Base-by-base conservation (phyloP, 2,888 invertebrate species). In the Ochropleura plecta region DNA sequence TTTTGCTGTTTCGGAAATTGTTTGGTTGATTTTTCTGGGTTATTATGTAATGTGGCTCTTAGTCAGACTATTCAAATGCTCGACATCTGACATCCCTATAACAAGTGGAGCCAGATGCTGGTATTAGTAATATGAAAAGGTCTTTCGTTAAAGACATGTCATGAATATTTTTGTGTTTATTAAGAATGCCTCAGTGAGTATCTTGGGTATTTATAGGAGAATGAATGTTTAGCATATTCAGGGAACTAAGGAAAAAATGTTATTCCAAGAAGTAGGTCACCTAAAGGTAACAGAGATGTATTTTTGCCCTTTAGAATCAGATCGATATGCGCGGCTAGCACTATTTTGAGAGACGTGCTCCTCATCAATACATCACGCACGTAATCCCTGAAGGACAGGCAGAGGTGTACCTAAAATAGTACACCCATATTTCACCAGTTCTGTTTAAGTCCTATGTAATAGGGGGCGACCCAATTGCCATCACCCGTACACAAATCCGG, bases 151-250 rank as follows among this genome's bases (percentile, higher is more conserved):
- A 16, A 59, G 18, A 49, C 49, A 57, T 44, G 40, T 10, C n/a
- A 64, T 76, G 14, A 59, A 78, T 71, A 76, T 72, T 16, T 49
- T 53, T 71, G 51, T 20, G 8, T 70, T 46, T 78, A 40, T 46
- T 51, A 62, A 48, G 71, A 53, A 72, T 53, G 9, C 42, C 12
- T 40, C 6, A 30, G 16, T 20, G 40, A 48, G 40, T 30, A 12
- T 79, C 51, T 53, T 60, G 46, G 30, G 42, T 30, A 53, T 60
- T 53, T 48, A 30, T 71, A 68, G 10, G 20, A 44, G 6, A 78
- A 59, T 3, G 46, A 48, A 48, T 46, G 4, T 51, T 44, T 55
- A 30, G n/a, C 53, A 70, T 79, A 53, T 72, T 72, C 9, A 62
- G 53, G n/a, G 53, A 71, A 14, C 51, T 14, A 46, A 4, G 1